Base-by-base conservation (phyloP, 2,888 invertebrate genomes). In the Prenolepis imparis region DNA sequence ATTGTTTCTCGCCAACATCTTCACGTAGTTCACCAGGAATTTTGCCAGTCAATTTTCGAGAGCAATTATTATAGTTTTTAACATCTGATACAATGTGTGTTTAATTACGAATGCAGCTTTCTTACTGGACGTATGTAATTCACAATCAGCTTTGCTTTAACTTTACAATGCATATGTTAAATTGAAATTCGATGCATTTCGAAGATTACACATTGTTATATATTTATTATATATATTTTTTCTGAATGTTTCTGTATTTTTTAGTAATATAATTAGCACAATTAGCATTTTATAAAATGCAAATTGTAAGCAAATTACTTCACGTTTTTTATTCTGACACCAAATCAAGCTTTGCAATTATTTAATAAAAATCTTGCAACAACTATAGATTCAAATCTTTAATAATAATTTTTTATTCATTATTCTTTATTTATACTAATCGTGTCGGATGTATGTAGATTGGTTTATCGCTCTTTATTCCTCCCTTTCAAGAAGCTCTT, bases 401-500 rank as follows among this genome's bases (percentile, higher is more conserved):
- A 48, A 48, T 18, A 18, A 18, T 48, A 48, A 48, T 18, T 48
- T 48, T 48, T 48, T 18, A 0, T 48, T 48, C 18, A 6, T n/a
- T 52, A 52, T 52, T 52, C 52, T 52, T 52, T 8, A 52, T n/a
- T n/a, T 52, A 52, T 52, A n/a, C n/a, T n/a, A 52, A n/a, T 52
- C 5, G 41, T 41, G n/a, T 6, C n/a, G 48, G 8, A 48, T 48
- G 18, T 15, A 44, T 44, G 32, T 21, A 32, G 3, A 21, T 12
- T 72, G 11, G 55, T 57, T 39, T 18, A 18, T 12, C 24, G 18
- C 39, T 57, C 11, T 57, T 57, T 18, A 72, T 57, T 72, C 39
- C 11, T 44, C 24, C 4, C 15, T 67, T 64, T 75, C 48, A 57
- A 66, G 44, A 66, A 66, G 18, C 12, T 82, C 48, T 59, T 74